These are phyloP conservation scores for Danio rerio DNA, from an alignment of 2,113 vertebrate genomes.

Conservation along the genomic window DNA sequence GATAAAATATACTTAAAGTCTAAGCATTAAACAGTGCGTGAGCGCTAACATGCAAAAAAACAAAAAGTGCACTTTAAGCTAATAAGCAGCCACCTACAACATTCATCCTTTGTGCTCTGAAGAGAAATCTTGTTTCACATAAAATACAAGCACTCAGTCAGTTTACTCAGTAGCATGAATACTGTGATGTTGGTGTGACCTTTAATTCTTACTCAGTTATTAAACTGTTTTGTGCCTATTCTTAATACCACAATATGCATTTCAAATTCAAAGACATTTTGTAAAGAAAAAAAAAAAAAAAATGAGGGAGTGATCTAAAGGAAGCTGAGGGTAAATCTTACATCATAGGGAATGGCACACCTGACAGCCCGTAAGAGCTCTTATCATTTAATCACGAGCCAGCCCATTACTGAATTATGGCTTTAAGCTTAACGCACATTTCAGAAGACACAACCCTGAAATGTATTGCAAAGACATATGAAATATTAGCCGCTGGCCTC, in stretches of 20 bases:
- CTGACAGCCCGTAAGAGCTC: slow-evolving; percentile 5
- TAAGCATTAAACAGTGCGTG: too few species aligned
- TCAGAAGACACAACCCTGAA: slow-evolving; percentile 34
- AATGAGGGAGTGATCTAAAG: background rate
- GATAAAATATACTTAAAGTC: too few species aligned
- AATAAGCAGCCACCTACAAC: background rate
- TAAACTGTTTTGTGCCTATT: background rate
- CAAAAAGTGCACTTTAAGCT: too few species aligned
- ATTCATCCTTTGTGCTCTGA: background rate
- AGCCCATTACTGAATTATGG: slow-evolving; percentile 17
- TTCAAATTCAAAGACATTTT: background rate
- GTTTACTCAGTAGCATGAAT: background rate
- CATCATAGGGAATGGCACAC: background rate
- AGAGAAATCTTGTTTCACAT: background rate
- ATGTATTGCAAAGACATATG: slow-evolving; percentile 30
- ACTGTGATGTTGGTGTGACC: background rate
- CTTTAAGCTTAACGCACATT: slow-evolving; percentile 26
- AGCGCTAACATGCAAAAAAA: too few species aligned
- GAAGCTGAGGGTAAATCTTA: slow-evolving; percentile 13
- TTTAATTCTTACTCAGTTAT: background rate
- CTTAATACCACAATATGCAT: slow-evolving; percentile 7
- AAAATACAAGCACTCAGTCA: background rate
- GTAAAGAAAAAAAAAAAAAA: background rate
- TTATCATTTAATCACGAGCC: slow-evolving; percentile 32
- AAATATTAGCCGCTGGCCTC: slow-evolving; percentile 34